These are phyloP conservation scores for Folsomia candida DNA, from an alignment of 2,888 invertebrate species.

Conservation along the genomic window DNA sequence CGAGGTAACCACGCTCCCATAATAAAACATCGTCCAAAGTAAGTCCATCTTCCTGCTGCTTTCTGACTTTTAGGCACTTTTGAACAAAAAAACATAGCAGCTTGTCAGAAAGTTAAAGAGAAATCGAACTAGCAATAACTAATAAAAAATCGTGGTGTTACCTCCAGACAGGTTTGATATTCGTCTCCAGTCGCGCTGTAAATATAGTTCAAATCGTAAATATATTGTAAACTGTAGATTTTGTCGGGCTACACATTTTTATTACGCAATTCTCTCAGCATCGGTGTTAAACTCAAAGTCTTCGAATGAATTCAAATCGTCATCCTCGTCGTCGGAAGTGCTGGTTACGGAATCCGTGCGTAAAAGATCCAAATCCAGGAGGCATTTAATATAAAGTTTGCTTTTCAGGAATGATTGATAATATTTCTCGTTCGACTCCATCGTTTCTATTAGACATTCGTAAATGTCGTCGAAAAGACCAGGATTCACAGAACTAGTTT, in stretches of 20 bases:
- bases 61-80: conserved; percentile 43
- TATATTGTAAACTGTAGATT: no score
- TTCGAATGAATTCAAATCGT: conserved; percentile 59
- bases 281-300: conserved; percentile 56
- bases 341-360: conserved; percentile 56
- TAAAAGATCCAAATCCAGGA: conserved; percentile 69
- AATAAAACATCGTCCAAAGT: conserved; percentile 38
- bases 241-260: no score
- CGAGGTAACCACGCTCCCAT: conserved; percentile 41
- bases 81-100: no score
- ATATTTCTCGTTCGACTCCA: conserved; percentile 62
- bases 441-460: conserved; percentile 65
- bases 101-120: no score
- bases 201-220: no score
- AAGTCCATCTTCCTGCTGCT: conserved; percentile 28
- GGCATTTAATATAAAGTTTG: conserved; percentile 66
- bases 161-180: conserved; percentile 47
- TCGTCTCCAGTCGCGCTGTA: conserved; percentile 27
- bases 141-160: no score
- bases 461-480: conserved; percentile 83
- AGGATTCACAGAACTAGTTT: conserved; percentile 65
- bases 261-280: no score
- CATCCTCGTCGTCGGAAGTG: conserved; percentile 51
- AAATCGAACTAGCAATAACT: no score
- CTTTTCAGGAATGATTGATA: conserved; percentile 67